Evolutionary conservation across 2,888 invertebrate genomes (phyloP).

Genomic region (Odontothrips loti): DNA sequence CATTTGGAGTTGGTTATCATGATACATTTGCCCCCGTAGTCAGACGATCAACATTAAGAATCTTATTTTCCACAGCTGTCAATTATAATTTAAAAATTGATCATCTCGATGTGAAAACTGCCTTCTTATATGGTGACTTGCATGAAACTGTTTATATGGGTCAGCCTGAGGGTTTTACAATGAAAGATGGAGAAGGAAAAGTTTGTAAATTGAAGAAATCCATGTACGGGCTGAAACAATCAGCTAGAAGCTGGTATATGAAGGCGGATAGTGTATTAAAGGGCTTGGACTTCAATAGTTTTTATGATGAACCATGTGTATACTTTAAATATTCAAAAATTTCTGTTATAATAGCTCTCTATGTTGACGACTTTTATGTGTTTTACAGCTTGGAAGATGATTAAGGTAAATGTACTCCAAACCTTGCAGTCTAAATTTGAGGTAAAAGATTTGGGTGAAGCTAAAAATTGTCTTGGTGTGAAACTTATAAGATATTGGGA

Average conservation of each 20-base stretch:
- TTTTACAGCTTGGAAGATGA: background rate
- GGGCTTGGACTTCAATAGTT: conserved; percentile 23
- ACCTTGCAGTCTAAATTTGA: background rate
- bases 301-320: conserved; percentile 30
- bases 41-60: conserved; percentile 32
- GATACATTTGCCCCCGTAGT: conserved; percentile 37
- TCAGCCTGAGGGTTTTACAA: conserved; percentile 32
- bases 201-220: conserved; percentile 33
- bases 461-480: conserved; percentile 17
- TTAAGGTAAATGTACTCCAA: background rate
- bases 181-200: conserved; percentile 27
- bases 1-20: background rate
- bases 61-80: conserved; percentile 34
- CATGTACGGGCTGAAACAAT: conserved; percentile 35
- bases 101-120: conserved; percentile 36
- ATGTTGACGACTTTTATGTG: conserved; percentile 28
- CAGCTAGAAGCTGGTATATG: conserved; percentile 34
- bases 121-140: conserved; percentile 35
- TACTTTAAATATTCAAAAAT: background rate
- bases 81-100: conserved; percentile 33
- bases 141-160: conserved; percentile 35
- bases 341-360: background rate
- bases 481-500: background rate
- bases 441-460: conserved; percentile 27
- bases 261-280: conserved; percentile 28